Percentiles rank a stretch among this genome's conserved stretches.
phyloP scores from a whole-genome alignment of 2,113 vertebrate species.

The Manacus vitellinus region DNA sequence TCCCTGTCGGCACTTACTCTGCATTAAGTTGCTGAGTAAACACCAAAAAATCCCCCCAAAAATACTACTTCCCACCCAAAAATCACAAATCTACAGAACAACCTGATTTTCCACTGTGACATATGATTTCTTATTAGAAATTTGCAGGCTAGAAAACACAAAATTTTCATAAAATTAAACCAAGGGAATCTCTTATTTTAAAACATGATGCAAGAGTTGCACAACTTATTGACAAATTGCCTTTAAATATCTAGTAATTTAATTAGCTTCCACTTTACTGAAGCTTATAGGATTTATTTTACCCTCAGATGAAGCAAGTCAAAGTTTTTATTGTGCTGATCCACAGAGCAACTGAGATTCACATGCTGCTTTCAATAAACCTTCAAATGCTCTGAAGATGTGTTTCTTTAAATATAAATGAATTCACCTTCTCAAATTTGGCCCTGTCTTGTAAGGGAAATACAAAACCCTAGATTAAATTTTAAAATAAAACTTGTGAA shows the following conservation, averaged over 20 bases:
- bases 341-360: not conserved
- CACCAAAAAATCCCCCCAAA: not conserved
- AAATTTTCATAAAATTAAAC: not conserved
- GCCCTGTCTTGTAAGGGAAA: not conserved
- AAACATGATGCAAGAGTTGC: not conserved
- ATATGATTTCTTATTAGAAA: not conserved
- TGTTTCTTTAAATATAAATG: not conserved
- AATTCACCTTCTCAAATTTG: not conserved
- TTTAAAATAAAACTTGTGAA: not conserved
- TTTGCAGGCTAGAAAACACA: not conserved
- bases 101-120: not conserved
- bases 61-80: not conserved
- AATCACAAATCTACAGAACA: not conserved
- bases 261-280: not conserved
- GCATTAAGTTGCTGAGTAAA: not conserved
- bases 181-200: not conserved
- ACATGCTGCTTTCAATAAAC: not conserved
- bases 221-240: not conserved
- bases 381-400: not conserved
- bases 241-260: not conserved
- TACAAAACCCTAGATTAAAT: not conserved
- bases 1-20: not conserved
- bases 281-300: not conserved
- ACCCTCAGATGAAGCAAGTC: not conserved
- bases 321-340: not conserved